Conservation (phyloP, 2,113 vertebrate genomes). For the Grallaria varia region DNA sequence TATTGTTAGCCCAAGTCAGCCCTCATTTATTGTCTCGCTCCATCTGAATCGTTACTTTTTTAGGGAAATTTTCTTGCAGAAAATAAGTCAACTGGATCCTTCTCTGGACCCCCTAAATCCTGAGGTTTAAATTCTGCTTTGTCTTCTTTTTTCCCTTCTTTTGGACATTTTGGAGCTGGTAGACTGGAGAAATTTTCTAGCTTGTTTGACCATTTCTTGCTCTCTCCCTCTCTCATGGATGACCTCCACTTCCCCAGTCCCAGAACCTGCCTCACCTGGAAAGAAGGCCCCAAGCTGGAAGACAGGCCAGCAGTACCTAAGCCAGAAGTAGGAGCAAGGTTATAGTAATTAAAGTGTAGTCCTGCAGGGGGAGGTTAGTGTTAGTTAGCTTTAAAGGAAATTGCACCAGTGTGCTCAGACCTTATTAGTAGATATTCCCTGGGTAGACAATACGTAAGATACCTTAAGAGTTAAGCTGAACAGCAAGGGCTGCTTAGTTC, state of each 20-base stretch:
- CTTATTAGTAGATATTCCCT: constrained; percentile 13
- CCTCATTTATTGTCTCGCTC: background rate
- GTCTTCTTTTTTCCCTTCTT: background rate
- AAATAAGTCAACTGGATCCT: background rate
- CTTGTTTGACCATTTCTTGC: background rate
- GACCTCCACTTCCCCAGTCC: background rate
- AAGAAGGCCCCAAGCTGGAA: background rate
- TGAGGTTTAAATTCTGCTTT: background rate
- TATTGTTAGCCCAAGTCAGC: background rate
- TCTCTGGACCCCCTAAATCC: background rate
- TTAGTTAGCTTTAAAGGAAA: constrained; percentile 41
- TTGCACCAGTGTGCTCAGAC: background rate
- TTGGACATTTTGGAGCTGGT: background rate
- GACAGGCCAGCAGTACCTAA: background rate
- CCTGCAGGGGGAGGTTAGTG: background rate
- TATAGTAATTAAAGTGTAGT: constrained; percentile 7
- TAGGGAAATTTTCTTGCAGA: background rate
- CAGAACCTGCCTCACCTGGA: background rate
- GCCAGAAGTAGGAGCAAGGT: background rate
- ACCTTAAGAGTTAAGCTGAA: background rate
- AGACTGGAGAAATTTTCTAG: background rate
- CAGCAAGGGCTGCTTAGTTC: background rate
- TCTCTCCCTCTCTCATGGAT: accelerated
- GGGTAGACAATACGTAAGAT: background rate
- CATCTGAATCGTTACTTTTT: background rate